These are phyloP conservation scores for Sylvicola fuscatus DNA, from an alignment of 2,888 invertebrate species.

Conservation along the genomic window DNA sequence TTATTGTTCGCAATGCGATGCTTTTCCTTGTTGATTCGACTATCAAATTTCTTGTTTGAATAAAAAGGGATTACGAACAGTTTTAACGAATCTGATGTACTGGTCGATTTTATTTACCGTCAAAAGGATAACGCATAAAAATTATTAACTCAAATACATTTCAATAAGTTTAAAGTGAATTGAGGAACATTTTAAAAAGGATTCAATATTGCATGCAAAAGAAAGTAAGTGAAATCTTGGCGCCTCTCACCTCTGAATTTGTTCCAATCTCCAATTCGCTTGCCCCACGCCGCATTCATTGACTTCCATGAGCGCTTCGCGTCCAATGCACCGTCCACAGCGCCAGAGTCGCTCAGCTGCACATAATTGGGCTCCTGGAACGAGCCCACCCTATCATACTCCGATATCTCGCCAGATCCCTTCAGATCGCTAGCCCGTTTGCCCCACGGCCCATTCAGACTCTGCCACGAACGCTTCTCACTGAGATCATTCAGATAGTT, in stretches of 20 bases:
- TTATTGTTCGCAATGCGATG: no score
- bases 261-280: constrained; percentile 36
- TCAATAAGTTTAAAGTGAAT: neutral
- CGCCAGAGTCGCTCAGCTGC: constrained; percentile 6
- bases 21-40: no score
- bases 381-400: no score
- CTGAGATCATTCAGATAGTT: no score
- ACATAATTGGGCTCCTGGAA: constrained; percentile 2
- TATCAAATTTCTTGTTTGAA: no score
- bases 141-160: neutral
- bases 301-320: constrained; percentile 48
- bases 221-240: no score
- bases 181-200: no score
- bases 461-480: constrained; percentile 36
- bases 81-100: no score
- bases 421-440: constrained; percentile 25
- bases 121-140: neutral
- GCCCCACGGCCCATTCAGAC: constrained; percentile 49
- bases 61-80: no score
- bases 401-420: no score
- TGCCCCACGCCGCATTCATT: constrained; percentile 55
- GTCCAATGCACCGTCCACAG: constrained; percentile 11
- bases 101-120: neutral
- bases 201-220: no score
- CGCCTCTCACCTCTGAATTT: constrained; percentile 33